Evolutionary conservation across 2,888 invertebrate species (phyloP).

Genomic region (Chloroclysta siterata): DNA sequence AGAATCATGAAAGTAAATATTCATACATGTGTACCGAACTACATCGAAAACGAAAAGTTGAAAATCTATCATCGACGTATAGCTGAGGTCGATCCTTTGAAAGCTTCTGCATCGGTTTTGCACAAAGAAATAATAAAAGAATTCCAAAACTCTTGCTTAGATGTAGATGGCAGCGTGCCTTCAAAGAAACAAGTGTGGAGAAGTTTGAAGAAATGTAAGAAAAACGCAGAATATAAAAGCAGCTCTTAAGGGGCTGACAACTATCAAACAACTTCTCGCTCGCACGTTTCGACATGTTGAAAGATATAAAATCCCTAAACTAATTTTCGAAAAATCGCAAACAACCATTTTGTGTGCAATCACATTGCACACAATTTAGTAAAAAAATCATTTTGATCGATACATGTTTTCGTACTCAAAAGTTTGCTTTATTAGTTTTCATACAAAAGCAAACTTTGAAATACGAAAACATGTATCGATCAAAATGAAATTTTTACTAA

Average conservation of each 20-base stretch:
- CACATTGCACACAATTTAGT: too few species aligned
- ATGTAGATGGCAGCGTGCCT: constrained; percentile 7
- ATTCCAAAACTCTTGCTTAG: constrained; percentile 3
- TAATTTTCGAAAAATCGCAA: too few species aligned
- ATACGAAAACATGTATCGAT: too few species aligned
- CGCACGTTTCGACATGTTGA: too few species aligned
- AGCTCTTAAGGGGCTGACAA: background rate
- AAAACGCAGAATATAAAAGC: background rate
- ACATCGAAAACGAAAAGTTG: constrained; percentile 11
- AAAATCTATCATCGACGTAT: constrained; percentile 2
- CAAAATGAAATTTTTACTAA: too few species aligned
- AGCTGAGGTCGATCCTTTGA: background rate
- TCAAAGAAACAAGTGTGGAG: constrained; percentile 9
- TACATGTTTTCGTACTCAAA: too few species aligned
- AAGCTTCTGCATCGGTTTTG: background rate
- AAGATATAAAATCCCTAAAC: too few species aligned
- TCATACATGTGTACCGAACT: constrained; percentile 10
- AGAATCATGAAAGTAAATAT: background rate
- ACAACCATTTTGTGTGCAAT: too few species aligned
- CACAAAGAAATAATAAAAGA: constrained; percentile 12
- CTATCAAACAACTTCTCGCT: too few species aligned
- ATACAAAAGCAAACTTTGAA: too few species aligned
- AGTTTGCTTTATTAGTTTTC: too few species aligned
- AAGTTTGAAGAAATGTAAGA: constrained; percentile 5
- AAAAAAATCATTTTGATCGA: too few species aligned